Base-by-base conservation (phyloP, 2,888 invertebrate genomes). In the Lacanobia oleracea region DNA sequence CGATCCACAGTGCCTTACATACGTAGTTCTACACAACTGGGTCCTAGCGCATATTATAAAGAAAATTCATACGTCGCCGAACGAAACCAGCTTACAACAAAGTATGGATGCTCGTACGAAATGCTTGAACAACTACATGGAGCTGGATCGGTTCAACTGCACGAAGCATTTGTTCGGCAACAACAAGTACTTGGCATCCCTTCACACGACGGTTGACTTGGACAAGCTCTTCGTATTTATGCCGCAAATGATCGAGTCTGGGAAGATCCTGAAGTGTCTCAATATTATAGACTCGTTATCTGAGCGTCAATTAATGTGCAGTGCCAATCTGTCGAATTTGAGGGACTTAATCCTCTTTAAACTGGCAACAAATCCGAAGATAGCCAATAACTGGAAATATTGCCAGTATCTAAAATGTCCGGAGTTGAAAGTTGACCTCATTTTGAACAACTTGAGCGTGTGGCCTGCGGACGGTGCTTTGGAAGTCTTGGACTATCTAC, bases 1-100 rank as follows among this genome's bases (percentile, higher is more conserved):
- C 0, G 96, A 95, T 66, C 93, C 95, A 2, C 96, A 96, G 72
- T 95, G 97, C 66, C 93, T 97, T 27, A 96, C 96, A 4, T 97
- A 97, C 86, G 94, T 97, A 3, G 96, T 97, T 67, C 94, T 96
- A 59, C 96, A 97, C 79, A 97, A 97, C 86, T 97, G 97, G 97
- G 94, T 97, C 0, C 88, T 97, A 57, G 97, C 97, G 0, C 97
- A 97, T 87, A 95, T 97, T n/a, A 95, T 97, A 40, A 97, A 97
- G 85, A 97, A 97, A 88, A 96, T 97, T 78, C 97, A 97, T 83
- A 95, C 96, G 1, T 94, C 97, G 9, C 93, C 95, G 8, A 95
- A 96, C 54, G 96, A 96, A 65, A 93, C 91, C 67, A 93, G 90
- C 66, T 91, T 96, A 74, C 94, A 95, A 77, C 92, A 96, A 85